phyloP scores from a whole-genome alignment of 2,888 invertebrate species.

The Eilema depressum region DNA sequence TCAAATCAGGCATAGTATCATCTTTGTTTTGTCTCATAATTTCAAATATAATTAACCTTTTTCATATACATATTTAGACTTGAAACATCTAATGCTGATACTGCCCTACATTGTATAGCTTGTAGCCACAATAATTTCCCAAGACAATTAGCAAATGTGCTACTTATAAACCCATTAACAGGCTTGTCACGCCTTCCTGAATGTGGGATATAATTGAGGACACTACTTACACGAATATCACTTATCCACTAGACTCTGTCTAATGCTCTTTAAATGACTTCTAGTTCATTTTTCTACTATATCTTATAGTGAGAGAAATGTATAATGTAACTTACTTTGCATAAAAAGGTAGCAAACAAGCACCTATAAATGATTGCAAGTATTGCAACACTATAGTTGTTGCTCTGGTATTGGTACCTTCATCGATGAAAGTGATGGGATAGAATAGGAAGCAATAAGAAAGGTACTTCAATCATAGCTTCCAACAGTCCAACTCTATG shows the following conservation, averaged over 20 bases:
- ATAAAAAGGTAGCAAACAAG: neutral
- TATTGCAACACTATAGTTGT: neutral
- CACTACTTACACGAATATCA: constrained; percentile 20
- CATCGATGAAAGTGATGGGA: neutral
- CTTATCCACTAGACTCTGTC: neutral
- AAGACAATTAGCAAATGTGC: neutral
- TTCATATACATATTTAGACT: neutral
- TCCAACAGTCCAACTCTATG: no score
- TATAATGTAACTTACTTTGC: neutral
- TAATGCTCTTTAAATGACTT: no score
- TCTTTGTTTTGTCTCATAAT: neutral
- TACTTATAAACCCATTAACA: constrained; percentile 31
- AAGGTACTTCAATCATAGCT: no score
- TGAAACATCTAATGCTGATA: neutral
- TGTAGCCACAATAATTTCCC: neutral
- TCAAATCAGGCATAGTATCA: neutral
- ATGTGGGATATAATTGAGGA: constrained; percentile 14
- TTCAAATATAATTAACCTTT: neutral
- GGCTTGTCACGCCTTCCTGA: constrained; percentile 26
- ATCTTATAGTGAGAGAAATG: no score
- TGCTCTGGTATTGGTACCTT: no score
- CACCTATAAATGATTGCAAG: neutral
- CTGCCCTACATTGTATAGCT: neutral
- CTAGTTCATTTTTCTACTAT: no score
- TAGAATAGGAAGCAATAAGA: no score